Conservation (phyloP, 2,797 vertebrate species). For the Sylvilagus floridanus region DNA sequence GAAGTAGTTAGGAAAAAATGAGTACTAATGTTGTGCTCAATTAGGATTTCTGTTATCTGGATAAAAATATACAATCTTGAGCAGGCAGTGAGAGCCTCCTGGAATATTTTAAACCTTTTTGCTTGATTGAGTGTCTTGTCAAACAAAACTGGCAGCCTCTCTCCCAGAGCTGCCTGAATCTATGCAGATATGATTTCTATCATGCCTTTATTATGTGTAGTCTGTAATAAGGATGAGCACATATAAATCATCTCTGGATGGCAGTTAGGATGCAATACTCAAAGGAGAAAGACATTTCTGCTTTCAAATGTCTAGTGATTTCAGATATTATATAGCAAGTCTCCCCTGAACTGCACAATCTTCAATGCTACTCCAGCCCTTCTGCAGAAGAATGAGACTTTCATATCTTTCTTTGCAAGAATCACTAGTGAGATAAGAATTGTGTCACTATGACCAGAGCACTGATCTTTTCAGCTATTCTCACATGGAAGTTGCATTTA, state of each 20-base stretch:
- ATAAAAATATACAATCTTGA: constrained; percentile 84
- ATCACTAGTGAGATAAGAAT: constrained; percentile 82
- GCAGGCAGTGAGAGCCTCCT: constrained; percentile 85
- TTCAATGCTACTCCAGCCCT: constrained; percentile 82
- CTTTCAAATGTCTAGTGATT: constrained; percentile 88
- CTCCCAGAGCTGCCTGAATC: constrained; percentile 90
- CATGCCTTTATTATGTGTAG: constrained; percentile 90
- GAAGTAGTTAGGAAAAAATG: constrained; percentile 78
- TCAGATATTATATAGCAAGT: constrained; percentile 86
- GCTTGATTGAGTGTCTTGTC: constrained; percentile 90
- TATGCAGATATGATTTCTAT: constrained; percentile 91
- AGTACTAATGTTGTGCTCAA: constrained; percentile 79
- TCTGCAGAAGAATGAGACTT: constrained; percentile 85
- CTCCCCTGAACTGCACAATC: constrained; percentile 83
- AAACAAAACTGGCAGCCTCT: constrained; percentile 90
- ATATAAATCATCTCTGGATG: constrained; percentile 89
- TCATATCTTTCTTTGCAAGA: constrained; percentile 83
- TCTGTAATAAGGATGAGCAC: constrained; percentile 89
- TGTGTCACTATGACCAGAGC: constrained; percentile 46
- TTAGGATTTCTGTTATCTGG: constrained; percentile 85
- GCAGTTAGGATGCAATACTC: constrained; percentile 89
- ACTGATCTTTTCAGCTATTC: constrained; percentile 72
- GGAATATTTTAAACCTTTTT: constrained; percentile 89
- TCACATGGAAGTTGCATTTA: constrained; percentile 81
- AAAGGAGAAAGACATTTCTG: constrained; percentile 88